Evolutionary conservation across 1,140 invertebrate species (phyloP), one percentile per base, ranked within the genome.

Genomic region (Caerostris extrusa): DNA sequence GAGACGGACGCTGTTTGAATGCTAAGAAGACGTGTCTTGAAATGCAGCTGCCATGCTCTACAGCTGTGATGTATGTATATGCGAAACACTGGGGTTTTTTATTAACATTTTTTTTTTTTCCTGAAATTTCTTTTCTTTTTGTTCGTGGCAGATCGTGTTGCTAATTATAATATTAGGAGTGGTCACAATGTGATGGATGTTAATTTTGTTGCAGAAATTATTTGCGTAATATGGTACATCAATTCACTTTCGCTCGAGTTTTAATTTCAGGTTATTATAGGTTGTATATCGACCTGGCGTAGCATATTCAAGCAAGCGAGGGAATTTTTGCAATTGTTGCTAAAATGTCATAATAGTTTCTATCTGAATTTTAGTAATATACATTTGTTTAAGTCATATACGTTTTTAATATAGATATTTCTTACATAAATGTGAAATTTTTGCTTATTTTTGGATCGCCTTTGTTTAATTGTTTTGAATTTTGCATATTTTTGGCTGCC

Each of bases 121-220:
- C 5, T 5, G 61, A 1, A 34, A 1, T 77, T 77, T 53, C 10
- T 77, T 4, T 34, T 34, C 12, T 64, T 8, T 14, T 50, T 12
- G 10, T 71, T 17, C 12, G 6, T 12, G 56, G 50, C 12, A 2
- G n/a, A 34, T 61, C 87, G 53, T 69, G 64, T 69, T 5, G 53
- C 64, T 89, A 89, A 89, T 89, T 89, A 71, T 61, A 89, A 69
- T 69, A 19, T 17, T 55, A 69, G 50, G 53, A 89, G 64, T 71
- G 64, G 87, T 57, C 87, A 53, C 50, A 34, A 34, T 12, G 3
- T n/a, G 17, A 89, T 34, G 53, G n/a, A 61, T 55, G 61, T 89
- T 89, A 89, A 89, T 71, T 89, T 89, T 89, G 7, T 50, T 69
- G 53, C 61, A 69, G 56, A n/a, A 89, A 89, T 71, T 71, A 61